Base-by-base conservation (phyloP, 2,113 vertebrate genomes). In the Gadus chalcogrammus region DNA sequence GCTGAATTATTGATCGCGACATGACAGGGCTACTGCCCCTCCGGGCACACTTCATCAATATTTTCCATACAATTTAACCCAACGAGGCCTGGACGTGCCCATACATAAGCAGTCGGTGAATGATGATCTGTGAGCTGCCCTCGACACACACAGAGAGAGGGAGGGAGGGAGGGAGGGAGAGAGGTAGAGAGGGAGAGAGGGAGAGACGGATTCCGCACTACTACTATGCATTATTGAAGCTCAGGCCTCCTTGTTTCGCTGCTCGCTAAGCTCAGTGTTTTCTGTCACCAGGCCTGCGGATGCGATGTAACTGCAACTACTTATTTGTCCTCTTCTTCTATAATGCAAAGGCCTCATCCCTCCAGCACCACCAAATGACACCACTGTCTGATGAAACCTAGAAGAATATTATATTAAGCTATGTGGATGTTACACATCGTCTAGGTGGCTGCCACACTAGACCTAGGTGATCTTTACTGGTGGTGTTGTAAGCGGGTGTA, bases 1-100 rank as follows among this genome's bases (percentile, higher is more conserved):
- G 73, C 82, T 88, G 70, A 85, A 88, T 90, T 90, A 91, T 91
- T 89, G 87, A 91, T 85, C 59, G 60, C 61, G 69, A 90, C 86
- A 87, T 86, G 88, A 86, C 84, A 86, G 66, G 68, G 35, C 74
- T 65, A 77, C 82, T n/a, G 62, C 76, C 78, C 76, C 80, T 76
- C 74, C 70, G 82, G 82, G 83, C 56, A 56, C 71, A 75, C 85
- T 87, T 84, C 77, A 88, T 90, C 85, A 87, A 89, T 88, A 89
- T 85, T 90, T 90, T 86, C 85, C 86, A 85, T 89, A 80, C 82
- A 85, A 84, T 90, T 91, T 88, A 91, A 88, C 83, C 75, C 66
- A 69, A 70, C 71, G 72, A 70, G 78, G 77, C 69, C 65, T 68
- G 67, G 65, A 70, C 48, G 48, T 82, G 75, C 65, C 71, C 74